Conservation (phyloP, 2,888 invertebrate genomes). For the Holacanthella duospinosa region DNA sequence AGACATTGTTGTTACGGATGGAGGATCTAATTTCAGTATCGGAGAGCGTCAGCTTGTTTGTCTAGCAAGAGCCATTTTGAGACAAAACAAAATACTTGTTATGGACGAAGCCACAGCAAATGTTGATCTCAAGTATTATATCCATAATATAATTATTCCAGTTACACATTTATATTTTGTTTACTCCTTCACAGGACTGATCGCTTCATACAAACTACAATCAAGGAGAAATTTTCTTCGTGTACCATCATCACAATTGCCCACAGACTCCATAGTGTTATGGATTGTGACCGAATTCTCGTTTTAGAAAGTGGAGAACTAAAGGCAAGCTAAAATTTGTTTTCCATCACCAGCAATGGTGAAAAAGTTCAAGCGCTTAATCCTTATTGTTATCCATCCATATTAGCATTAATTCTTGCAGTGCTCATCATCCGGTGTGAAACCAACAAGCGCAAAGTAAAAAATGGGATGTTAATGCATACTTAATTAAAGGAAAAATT, state of each 20-base stretch:
- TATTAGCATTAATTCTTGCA: too few relatives aligned
- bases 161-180: too few relatives aligned
- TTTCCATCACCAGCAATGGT: too few relatives aligned
- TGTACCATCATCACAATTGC: slow-evolving; percentile 87
- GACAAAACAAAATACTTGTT: slow-evolving; percentile 27
- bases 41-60: slow-evolving; percentile 33
- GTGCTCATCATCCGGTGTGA: too few relatives aligned
- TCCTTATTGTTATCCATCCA: too few relatives aligned
- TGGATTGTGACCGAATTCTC: slow-evolving; percentile 80
- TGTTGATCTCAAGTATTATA: slow-evolving; percentile 31
- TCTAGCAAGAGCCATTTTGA: slow-evolving; percentile 27
- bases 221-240: slow-evolving; percentile 62
- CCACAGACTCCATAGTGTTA: slow-evolving; percentile 80
- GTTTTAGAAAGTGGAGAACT: slow-evolving; percentile 73
- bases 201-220: slow-evolving; percentile 70
- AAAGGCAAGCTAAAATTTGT: slow-evolving; percentile 40
- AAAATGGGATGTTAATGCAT: too few relatives aligned
- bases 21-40: slow-evolving; percentile 27
- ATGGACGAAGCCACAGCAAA: slow-evolving; percentile 35
- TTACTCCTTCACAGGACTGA: too few relatives aligned
- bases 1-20: slow-evolving; percentile 23
- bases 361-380: too few relatives aligned
- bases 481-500: too few relatives aligned
- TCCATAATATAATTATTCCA: too few relatives aligned
- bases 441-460: too few relatives aligned